phyloP scores from a whole-genome alignment of 64 coral and sea anemone genomes.

The Stylophora pistillata region DNA sequence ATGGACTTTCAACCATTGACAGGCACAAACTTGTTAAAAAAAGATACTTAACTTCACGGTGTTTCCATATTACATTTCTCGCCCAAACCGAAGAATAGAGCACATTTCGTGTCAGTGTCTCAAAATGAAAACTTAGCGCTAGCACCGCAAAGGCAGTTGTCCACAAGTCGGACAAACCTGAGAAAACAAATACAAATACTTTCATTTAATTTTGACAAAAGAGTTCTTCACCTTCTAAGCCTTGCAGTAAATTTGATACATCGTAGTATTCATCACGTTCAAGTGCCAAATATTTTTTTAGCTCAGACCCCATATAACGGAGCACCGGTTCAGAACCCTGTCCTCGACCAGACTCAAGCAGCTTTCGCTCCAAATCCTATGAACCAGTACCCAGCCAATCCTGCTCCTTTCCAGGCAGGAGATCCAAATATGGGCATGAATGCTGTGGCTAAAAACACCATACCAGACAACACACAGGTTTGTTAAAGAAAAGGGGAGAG shows the following conservation, averaged over 20 bases:
- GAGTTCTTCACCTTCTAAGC: too few relatives aligned
- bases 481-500: not conserved
- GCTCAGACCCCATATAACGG: not conserved
- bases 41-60: too few relatives aligned
- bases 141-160: too few relatives aligned
- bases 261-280: not conserved
- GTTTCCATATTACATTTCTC: too few relatives aligned
- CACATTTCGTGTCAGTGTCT: too few relatives aligned
- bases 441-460: conserved; percentile 15
- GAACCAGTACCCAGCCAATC: conserved; percentile 16
- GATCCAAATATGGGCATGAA: conserved; percentile 33
- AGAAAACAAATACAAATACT: not conserved
- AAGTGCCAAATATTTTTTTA: not conserved
- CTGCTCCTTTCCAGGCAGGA: not conserved
- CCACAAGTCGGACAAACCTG: too few relatives aligned
- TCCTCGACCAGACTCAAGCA: not conserved
- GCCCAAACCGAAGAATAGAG: too few relatives aligned
- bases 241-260: too few relatives aligned
- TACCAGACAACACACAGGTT: conserved; percentile 13
- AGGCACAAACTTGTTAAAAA: too few relatives aligned
- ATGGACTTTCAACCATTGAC: too few relatives aligned
- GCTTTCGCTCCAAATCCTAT: not conserved
- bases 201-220: not conserved
- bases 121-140: too few relatives aligned
- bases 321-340: conserved; percentile 23